Evolutionary conservation across 1,140 invertebrate species (phyloP), one percentile per base, ranked within the genome.

Genomic region (Steinernema khuongi): DNA sequence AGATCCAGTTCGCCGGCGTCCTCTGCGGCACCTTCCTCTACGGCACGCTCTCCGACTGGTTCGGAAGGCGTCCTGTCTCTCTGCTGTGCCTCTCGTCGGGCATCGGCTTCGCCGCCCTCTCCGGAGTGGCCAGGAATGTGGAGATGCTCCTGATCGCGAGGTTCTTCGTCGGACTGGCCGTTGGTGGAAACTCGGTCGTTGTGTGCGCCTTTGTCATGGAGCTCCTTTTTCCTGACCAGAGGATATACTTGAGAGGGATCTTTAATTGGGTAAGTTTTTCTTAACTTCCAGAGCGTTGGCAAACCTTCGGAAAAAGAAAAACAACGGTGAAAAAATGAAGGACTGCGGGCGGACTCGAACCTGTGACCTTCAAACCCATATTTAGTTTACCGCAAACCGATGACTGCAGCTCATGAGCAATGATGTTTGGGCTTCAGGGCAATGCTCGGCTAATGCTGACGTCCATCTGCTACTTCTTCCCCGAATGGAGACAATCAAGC

Each of bases 171-270:
- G 80, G 80, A 7, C 70, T 81, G 29, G 69, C 78, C 11, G 76
- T 85, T 32, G 83, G 83, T 17, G 83, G 83, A 32, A 79, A 79
- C 17, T 31, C 85, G 28, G 80, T 84, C 19, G 82, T 81, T 41
- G 78, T 82, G 18, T 82, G 76, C 32, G 79, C 82, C 31, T 81
- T 80, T 70, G 80, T 82, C 14, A 81, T 81, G 80, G 80, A 84
- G 72, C 71, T 79, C 72, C 72, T 84, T 2, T 68, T 84, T 1
- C 78, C 80, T 4, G 36, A 82, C 66, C 81, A 83, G 70, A 60
- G 81, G 70, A 81, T 83, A 80, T 80, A 81, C n/a, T 72, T 84
- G n/a, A 18, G 83, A 19, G 83, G 83, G 11, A 85, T 84, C 77
- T 85, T 84, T 68, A 84, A 84, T 74, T 84, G 83, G 83, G 81